Conservation (phyloP, 2,797 vertebrate species). For the Dipus sagitta region DNA sequence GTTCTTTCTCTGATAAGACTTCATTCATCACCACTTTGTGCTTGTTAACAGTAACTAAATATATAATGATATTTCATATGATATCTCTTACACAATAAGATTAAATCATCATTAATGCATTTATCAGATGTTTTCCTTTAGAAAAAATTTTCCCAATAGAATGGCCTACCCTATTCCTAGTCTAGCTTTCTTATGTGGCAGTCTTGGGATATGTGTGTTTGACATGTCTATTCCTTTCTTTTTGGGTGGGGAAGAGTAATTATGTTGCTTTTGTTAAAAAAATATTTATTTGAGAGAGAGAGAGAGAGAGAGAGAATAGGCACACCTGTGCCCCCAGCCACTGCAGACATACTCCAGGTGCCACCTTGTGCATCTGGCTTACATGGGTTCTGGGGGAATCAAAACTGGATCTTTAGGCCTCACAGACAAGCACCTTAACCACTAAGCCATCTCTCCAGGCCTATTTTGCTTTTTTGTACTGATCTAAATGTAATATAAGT, state of each 20-base stretch:
- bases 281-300: no score
- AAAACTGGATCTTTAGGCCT: no score
- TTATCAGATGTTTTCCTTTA: neutral
- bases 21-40: neutral
- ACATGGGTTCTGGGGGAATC: no score
- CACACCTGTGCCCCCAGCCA: no score
- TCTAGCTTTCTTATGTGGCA: neutral
- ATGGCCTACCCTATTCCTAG: neutral
- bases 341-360: no score
- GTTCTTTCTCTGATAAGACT: slow-evolving; percentile 40
- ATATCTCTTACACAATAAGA: neutral
- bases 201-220: neutral
- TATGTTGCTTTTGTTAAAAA: neutral
- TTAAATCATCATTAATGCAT: neutral
- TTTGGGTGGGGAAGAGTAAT: neutral
- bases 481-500: neutral
- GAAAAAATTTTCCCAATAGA: neutral
- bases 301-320: no score
- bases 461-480: neutral
- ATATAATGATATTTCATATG: neutral
- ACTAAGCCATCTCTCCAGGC: no score
- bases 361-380: no score
- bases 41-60: neutral
- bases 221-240: neutral
- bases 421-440: no score